Base-by-base conservation (phyloP, 2,888 invertebrate genomes). In the Plebejus argus region DNA sequence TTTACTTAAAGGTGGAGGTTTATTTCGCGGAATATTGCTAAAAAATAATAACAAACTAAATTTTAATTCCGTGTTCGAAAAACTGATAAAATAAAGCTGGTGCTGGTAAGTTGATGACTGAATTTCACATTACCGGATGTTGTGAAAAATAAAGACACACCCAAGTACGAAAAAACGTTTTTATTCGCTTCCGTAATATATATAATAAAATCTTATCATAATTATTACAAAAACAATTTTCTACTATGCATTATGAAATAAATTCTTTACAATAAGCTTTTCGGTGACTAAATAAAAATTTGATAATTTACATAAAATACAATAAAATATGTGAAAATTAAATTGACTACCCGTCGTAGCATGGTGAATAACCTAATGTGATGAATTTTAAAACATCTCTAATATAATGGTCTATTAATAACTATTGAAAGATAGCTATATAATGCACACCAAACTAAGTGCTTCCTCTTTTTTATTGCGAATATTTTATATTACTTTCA, bases 241-340 rank as follows among this genome's bases (percentile, higher is more conserved):
- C 86, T 87, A 87, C 87, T 88, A 89, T 28, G 66, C 20, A 85
- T 84, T 86, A 83, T 89, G 84, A 85, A 91, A 90, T 89, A 72
- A 72, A 49, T 89, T 90, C 83, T 88, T 86, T 85, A 85, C 49
- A 74, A 28, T 28, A 23, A 53, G 49, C 23, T 74, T 74, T 53
- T 49, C 12, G 15, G 53, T 74, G 28, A 53, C 74, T 74, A 74
- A 74, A 74, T 74, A 49, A 53, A 23, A 33, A 33, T 87, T 88
- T 86, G 87, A 90, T 90, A 84, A 87, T 92, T 91, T 93, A 92
- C 91, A 92, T 90, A 91, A 86, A 90, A 89, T 91, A 91, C 90
- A 92, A 91, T 88, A 89, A 86, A 83, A 77, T 53, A 23, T 82
- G 82, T 85, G 85, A 82, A 78, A 81, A 78, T 84, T 86, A 84